Percentiles rank a stretch among this genome's conserved stretches.
Conservation (phyloP, 1,140 invertebrate genomes). For the Drosophila azteca region DNA sequence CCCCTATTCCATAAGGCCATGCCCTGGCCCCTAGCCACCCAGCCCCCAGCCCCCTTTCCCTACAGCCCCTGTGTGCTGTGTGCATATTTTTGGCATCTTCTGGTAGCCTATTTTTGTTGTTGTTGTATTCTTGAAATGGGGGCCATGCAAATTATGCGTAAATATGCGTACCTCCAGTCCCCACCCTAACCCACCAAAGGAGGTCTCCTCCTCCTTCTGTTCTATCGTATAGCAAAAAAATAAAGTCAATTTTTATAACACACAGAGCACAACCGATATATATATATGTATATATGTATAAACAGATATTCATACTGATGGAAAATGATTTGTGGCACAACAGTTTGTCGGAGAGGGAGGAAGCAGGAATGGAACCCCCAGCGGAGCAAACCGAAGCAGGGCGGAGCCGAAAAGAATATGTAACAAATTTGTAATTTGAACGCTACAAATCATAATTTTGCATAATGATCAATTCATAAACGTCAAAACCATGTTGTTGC, state of each 20-base stretch:
- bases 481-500: constrained; percentile 64
- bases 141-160: constrained; percentile 78
- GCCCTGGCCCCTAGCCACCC: too few relatives aligned
- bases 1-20: constrained; percentile 5
- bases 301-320: constrained; percentile 1
- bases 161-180: constrained; percentile 48
- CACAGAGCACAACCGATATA: constrained; percentile 40
- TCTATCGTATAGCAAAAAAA: constrained; percentile 55
- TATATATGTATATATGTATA: constrained; percentile 28
- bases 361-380: neutral
- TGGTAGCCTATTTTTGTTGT: constrained; percentile 60
- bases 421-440: constrained; percentile 82
- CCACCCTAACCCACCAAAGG: too few relatives aligned
- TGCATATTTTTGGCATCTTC: constrained; percentile 69
- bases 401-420: constrained; percentile 40
- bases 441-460: constrained; percentile 82
- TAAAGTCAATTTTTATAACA: constrained; percentile 75
- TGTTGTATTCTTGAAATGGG: constrained; percentile 51
- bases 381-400: constrained; percentile 4
- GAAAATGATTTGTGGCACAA: constrained; percentile 72
- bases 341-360: constrained; percentile 1
- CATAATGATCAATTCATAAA: constrained; percentile 83
- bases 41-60: neutral
- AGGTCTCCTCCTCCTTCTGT: neutral
- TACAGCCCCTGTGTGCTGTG: neutral